These are phyloP conservation scores for Gymnothorax reevesii DNA, from an alignment of 2,797 vertebrate genomes.

Conservation along the genomic window DNA sequence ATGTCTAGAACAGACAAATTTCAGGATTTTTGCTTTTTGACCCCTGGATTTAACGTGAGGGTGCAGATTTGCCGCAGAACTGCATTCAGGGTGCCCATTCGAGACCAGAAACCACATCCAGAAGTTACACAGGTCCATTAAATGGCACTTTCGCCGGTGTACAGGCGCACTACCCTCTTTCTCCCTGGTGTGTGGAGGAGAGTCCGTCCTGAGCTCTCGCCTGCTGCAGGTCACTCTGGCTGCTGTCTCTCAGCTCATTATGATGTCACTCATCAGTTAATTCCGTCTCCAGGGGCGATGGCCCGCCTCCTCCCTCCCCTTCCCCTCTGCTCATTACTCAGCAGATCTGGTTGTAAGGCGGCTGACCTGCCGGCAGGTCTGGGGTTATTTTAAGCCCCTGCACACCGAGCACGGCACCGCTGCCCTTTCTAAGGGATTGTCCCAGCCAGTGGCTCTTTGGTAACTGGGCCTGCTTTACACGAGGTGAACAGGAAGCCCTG, in stretches of 20 bases:
- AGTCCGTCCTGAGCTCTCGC: not conserved
- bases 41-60: not conserved
- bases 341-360: not conserved
- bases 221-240: not conserved
- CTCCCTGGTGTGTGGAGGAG: too few relatives aligned
- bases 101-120: not conserved
- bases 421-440: not conserved
- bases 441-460: not conserved
- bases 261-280: conserved; percentile 23
- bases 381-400: not conserved
- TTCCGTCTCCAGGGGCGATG: not conserved
- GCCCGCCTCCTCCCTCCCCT: not conserved
- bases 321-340: not conserved
- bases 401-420: not conserved
- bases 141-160: too few relatives aligned
- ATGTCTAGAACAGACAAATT: too few relatives aligned
- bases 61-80: not conserved
- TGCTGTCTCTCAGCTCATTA: conserved; percentile 27
- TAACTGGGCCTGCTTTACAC: not conserved
- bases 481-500: conserved; percentile 20
- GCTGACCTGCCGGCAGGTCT: not conserved
- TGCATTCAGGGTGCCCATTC: not conserved
- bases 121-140: too few relatives aligned
- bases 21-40: too few relatives aligned
- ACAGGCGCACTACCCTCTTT: too few relatives aligned